These are phyloP conservation scores for Rousettus leschenaultii DNA, from an alignment of 2,113 vertebrate species.

Conservation along the genomic window DNA sequence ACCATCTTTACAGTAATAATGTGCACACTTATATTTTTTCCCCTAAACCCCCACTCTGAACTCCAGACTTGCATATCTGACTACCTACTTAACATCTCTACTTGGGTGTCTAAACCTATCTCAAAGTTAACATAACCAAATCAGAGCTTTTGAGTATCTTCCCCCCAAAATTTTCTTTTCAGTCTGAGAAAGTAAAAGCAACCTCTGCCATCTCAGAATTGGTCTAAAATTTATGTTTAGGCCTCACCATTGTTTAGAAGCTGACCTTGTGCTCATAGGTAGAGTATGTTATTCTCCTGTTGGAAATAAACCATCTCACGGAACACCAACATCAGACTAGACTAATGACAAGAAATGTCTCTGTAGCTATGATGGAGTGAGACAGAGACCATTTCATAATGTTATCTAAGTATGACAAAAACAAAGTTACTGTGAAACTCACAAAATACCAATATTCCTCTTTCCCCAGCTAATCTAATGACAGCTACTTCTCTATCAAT, in stretches of 20 bases:
- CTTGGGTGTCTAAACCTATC: not conserved
- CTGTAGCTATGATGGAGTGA: not conserved
- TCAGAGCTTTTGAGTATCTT: not conserved
- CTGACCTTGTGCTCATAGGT: not conserved
- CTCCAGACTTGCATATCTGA: not conserved
- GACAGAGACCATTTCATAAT: not conserved
- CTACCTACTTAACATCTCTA: not conserved
- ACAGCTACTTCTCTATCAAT: not conserved
- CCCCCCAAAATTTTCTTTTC: not conserved
- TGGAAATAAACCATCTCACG: not conserved
- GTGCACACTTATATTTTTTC: not conserved
- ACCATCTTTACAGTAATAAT: not conserved
- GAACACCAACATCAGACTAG: not conserved
- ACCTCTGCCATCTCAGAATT: not conserved
- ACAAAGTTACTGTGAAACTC: not conserved
- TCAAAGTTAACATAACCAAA: not conserved
- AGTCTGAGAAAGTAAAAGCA: not conserved
- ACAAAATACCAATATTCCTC: not conserved
- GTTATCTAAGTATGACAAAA: not conserved
- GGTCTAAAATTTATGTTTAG: not conserved
- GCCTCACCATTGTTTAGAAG: not conserved
- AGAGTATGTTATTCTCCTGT: not conserved
- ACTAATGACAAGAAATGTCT: not conserved
- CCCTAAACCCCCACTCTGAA: not conserved
- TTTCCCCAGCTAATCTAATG: not conserved